Evolutionary conservation across 1,140 invertebrate genomes (phyloP), one percentile per base, ranked within the genome.

Genomic region (Drosophila lowei): DNA sequence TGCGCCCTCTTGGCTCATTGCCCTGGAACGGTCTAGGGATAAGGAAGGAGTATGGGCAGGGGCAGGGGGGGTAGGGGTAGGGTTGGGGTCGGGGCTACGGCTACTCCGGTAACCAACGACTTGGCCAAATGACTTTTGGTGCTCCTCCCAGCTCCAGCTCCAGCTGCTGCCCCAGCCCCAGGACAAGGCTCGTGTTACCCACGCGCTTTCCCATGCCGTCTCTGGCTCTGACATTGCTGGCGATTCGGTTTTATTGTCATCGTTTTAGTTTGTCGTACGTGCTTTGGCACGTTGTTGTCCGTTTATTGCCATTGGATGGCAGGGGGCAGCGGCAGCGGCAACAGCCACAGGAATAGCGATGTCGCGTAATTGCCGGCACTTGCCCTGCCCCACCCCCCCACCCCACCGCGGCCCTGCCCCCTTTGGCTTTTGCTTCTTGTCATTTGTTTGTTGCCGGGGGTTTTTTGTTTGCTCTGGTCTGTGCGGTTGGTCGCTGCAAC

Each of bases 221-320:
- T 25, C 59, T 42, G 15, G 4, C 48, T 23, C 49, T 41, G 34
- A 18, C 62, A 28, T 43, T 57, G 58, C 44, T 61, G 67, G 80
- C 77, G 65, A 86, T 85, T 85, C 73, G 73, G 62, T 86, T 85
- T 85, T 85, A 85, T 85, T 86, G 83, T 85, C 81, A 85, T 84
- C 80, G 77, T 73, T 77, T 86, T 77, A 77, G 81, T 86, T 80
- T 77, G 81, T 77, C 81, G 78, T 88, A 86, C 81, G 81, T 88
- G 81, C 81, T 76, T 78, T 81, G 74, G 77, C 83, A 72, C 81
- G 61, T 85, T 70, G 61, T 85, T 70, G 81, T 80, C 72, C 77
- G 65, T 86, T 86, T 85, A 85, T 74, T 85, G 80, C 76, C 72
- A 63, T 71, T 67, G 77, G 65, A 71, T 43, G 43, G 43, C 41